Base-by-base conservation (phyloP, 2,888 invertebrate species). In the Lepidochrysops patricia region DNA sequence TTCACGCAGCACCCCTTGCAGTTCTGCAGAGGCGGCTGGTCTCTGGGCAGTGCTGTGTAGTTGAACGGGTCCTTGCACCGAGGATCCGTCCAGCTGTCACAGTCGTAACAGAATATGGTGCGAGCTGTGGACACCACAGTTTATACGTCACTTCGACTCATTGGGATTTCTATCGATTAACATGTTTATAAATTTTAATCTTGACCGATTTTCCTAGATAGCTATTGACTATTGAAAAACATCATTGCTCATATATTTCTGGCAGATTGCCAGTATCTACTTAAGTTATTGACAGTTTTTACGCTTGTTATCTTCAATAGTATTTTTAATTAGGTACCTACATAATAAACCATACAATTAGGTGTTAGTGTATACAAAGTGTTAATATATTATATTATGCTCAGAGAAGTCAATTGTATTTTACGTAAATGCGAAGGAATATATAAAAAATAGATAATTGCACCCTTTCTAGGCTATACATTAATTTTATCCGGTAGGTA, bases 1-100 rank as follows among this genome's bases (percentile, higher is more conserved):
- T 97, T 97, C 63, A 97, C 97, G 84, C 97, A 97, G 87, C 97
- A 97, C 35, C 97, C 97, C 76, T 96, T 94, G 81, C 97, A 97
- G 29, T 95, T 94, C 91, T 95, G 93, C 71, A 96, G 82, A 0
- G 96, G 96, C 5, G 97, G 97, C 82, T 96, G 96, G 79, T 96
- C 96, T 58, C 95, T 90, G 1, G 96, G 96, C 71, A 96, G 85
- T 4, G 96, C 95, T 13, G 97, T 97, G 83, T 96, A 96, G 89
- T 97, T 97, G 89, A 97, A 97, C 0, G 97, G 97, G 80, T 97
- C 97, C 78, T 94, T 95, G 80, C 97, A 97, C 68, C 96, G 90
- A 25, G 93, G 91, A 87, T 97, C 97, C 64, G 95, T 95, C 95
- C 96, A 96, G 70, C 96, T 96, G 86, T 97, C 96, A 78, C 97